Percentiles rank a stretch among this genome's conserved stretches.
phyloP scores from a whole-genome alignment of 2,113 vertebrate genomes.

The Oryzias celebensis region DNA sequence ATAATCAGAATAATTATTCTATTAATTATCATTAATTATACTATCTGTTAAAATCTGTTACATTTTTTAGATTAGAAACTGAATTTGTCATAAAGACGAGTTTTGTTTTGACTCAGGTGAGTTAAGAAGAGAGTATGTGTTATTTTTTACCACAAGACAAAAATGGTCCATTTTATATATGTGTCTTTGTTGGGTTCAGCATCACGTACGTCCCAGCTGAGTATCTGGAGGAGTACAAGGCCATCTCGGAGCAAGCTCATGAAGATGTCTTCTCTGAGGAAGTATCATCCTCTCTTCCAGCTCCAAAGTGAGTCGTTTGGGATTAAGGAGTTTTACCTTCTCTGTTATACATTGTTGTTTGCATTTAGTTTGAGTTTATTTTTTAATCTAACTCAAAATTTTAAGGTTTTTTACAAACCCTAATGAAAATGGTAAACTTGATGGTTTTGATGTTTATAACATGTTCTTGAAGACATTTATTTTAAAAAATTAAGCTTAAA shows the following conservation, averaged over 20 bases:
- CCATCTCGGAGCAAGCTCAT: slow-evolving; percentile 71
- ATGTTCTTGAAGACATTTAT: too few relatives aligned
- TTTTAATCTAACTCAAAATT: too few relatives aligned
- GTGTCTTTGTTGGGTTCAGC: slow-evolving; percentile 72
- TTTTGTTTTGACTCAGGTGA: not conserved
- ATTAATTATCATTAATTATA: too few relatives aligned
- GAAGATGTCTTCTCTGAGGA: slow-evolving; percentile 63
- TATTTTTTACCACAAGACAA: too few relatives aligned
- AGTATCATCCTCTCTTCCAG: slow-evolving; percentile 6
- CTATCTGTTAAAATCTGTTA: too few relatives aligned
- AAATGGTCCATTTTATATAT: too few relatives aligned
- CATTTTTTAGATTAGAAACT: too few relatives aligned
- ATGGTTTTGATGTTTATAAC: too few relatives aligned
- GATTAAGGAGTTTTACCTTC: not conserved
- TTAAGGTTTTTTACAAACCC: not conserved
- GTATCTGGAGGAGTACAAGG: slow-evolving; percentile 88
- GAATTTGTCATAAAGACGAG: too few relatives aligned
- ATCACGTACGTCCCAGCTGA: slow-evolving; percentile 92
- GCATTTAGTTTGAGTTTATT: not conserved
- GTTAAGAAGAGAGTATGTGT: not conserved
- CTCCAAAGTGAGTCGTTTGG: slow-evolving; percentile 57
- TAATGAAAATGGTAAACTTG: too few relatives aligned
- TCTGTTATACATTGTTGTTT: not conserved
- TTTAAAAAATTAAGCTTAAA: too few relatives aligned
- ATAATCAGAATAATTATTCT: too few relatives aligned